These are phyloP conservation scores for Spheniscus humboldti DNA, from an alignment of 2,797 vertebrate species.

Conservation along the genomic window DNA sequence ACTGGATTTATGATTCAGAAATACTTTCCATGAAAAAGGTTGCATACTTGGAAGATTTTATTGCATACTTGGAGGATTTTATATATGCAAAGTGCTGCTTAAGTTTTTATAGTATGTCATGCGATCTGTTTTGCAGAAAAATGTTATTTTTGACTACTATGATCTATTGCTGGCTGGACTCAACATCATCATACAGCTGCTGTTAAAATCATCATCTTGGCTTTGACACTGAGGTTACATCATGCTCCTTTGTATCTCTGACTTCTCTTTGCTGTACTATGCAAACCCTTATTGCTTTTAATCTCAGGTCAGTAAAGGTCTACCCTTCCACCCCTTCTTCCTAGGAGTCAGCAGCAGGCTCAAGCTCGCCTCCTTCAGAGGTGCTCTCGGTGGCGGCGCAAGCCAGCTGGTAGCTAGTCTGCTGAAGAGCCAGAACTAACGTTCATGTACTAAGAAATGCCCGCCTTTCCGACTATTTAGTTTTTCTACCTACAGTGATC, in stretches of 20 bases:
- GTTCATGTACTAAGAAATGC: fast-evolving
- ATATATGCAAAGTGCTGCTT: background rate
- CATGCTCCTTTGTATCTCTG: background rate
- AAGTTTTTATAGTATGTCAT: background rate
- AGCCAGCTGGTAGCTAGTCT: background rate
- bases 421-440: background rate
- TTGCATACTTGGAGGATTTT: background rate
- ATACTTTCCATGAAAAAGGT: background rate
- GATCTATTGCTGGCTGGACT: background rate
- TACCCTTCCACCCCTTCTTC: background rate
- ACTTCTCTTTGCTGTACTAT: background rate
- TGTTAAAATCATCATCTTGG: background rate
- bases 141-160: background rate
- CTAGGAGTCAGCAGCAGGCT: background rate
- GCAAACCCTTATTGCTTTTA: background rate
- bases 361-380: background rate
- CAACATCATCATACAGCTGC: background rate
- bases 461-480: background rate
- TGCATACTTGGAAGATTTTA: background rate
- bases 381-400: background rate
- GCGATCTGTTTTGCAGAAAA: background rate
- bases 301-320: background rate
- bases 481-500: background rate
- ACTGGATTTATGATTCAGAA: background rate
- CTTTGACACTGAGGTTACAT: background rate